Evolutionary conservation across 1,140 invertebrate genomes (phyloP), one percentile per base, ranked within the genome.

Genomic region (Venturia canescens): DNA sequence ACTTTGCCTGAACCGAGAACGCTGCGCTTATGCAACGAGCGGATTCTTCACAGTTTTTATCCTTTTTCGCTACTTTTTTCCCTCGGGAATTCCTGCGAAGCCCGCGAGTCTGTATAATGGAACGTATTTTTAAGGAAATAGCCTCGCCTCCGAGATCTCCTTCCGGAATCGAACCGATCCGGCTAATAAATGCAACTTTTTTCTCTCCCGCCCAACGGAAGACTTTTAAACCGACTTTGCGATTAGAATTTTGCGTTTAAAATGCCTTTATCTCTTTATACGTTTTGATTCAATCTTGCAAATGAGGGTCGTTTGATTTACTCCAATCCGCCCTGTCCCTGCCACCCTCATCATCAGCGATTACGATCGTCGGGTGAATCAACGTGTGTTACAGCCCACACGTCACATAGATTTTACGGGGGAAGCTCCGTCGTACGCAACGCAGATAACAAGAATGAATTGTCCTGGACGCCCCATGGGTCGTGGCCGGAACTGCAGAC

Each of bases 361-460:
- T 21, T 57, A 57, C 27, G 23, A 29, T 66, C 60, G 60, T 4
- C 23, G 21, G 21, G 21, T 18, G 60, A 23, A 26, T 27, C 13
- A 44, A 13, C 23, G 21, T 66, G 11, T 15, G n/a, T 7, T 15
- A 29, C 21, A 57, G 27, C n/a, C n/a, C 70, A 71, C 66, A 75
- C 26, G 38, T 67, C 77, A 77, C 71, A 75, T 76, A 67, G 53
- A 53, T 81, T 78, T 78, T 53, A 26, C 48, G 53, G 38, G 38
- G 57, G 57, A 26, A 15, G 27, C 29, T 31, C 44, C 60, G 27
- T 67, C 48, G 72, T 60, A 81, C 48, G 67, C 67, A 9, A 18
- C 21, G 21, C 79, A 82, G 83, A 84, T 83, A 83, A 84, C 71
- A 84, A 77, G 57, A 80, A 82, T 84, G 76, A 84, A 84, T 84